A percentile compares a stretch with the other conserved stretches of the same genome.
Evolutionary conservation across 2,113 vertebrate genomes (phyloP).

Genomic region (Vidua macroura): DNA sequence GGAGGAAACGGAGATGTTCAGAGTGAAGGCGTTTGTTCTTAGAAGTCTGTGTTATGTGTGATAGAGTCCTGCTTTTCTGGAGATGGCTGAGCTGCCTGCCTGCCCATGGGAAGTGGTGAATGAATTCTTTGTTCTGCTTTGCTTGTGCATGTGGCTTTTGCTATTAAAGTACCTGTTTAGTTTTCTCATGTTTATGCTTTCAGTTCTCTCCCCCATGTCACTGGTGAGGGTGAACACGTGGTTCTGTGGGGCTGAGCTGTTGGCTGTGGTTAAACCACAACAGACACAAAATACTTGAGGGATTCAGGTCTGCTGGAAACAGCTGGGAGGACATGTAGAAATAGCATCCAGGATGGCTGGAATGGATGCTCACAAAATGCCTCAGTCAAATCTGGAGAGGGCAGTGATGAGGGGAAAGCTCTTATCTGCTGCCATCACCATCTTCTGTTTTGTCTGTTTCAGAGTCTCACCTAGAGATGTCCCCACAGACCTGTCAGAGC

Average conservation of each 20-base stretch:
- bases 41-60: not conserved
- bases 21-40: rapidly evolving
- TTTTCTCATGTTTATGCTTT: not conserved
- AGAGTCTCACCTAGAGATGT: not conserved
- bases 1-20: not conserved
- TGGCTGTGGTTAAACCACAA: not conserved
- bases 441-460: not conserved
- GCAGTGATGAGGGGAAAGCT: not conserved
- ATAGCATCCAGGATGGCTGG: not conserved
- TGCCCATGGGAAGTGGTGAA: not conserved
- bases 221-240: rapidly evolving
- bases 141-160: not conserved
- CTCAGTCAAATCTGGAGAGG: not conserved
- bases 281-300: not conserved
- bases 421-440: not conserved
- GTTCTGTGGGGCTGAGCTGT: not conserved
- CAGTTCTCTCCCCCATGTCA: not conserved
- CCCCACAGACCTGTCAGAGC: not conserved
- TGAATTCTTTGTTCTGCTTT: not conserved
- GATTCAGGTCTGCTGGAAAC: not conserved
- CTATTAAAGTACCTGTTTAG: not conserved
- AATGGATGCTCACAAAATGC: not conserved
- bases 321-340: not conserved
- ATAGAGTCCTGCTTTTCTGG: not conserved
- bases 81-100: not conserved